Conservation (phyloP, 2,113 vertebrate genomes). For the Melanostigma gelatinosum region DNA sequence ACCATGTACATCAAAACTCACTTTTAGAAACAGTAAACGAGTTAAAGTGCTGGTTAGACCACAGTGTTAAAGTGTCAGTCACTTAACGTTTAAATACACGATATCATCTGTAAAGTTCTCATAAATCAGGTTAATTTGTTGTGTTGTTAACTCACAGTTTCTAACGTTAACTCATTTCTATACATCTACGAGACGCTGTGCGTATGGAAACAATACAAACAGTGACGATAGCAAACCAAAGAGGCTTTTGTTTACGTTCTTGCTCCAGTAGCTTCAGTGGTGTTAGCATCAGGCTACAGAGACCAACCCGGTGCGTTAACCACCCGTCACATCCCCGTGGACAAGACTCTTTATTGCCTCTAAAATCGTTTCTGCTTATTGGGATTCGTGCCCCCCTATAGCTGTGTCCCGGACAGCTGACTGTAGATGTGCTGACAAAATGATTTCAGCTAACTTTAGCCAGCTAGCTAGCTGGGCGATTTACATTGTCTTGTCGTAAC, state of each 20-base stretch:
- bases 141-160: background rate
- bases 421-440: slow-evolving; percentile 55
- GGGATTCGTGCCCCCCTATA: background rate
- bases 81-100: background rate
- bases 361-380: background rate
- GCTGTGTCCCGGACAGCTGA: background rate
- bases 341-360: background rate
- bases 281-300: slow-evolving; percentile 38
- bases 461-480: slow-evolving; percentile 36
- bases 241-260: slow-evolving; percentile 77
- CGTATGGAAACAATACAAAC: background rate
- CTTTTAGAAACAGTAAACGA: background rate
- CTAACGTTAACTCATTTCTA: background rate
- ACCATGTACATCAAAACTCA: background rate
- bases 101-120: background rate
- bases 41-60: background rate
- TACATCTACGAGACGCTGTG: background rate
- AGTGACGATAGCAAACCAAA: slow-evolving; percentile 6
- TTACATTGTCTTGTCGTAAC: slow-evolving; percentile 61
- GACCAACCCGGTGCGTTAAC: background rate
- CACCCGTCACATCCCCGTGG: fast-evolving
- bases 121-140: background rate
- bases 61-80: background rate
- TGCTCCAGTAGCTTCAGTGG: slow-evolving; percentile 22
- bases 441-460: slow-evolving; percentile 57